Evolutionary conservation across 1,140 invertebrate species (phyloP).

Genomic region (Globodera rostochiensis): DNA sequence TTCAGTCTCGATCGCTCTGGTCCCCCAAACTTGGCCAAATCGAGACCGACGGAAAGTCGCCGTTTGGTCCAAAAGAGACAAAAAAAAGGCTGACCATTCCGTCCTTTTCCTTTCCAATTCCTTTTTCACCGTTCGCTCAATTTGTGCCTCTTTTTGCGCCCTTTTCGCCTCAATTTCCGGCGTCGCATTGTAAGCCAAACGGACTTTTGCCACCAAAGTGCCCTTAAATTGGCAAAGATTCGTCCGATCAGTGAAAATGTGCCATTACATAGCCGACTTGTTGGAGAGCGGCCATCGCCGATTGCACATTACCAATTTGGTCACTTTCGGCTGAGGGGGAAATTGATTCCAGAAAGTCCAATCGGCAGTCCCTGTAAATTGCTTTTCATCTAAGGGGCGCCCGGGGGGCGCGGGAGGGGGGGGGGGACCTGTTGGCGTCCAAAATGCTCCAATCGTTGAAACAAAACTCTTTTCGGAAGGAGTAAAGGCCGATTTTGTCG

Average conservation of each 20-base stretch:
- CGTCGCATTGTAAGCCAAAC: slow-evolving; percentile 62
- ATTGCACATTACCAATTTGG: slow-evolving; percentile 56
- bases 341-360: slow-evolving; percentile 56
- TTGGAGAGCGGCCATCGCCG: slow-evolving; percentile 57
- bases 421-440: slow-evolving; percentile 50
- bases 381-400: too few relatives aligned
- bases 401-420: too few relatives aligned
- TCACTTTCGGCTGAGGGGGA: slow-evolving; percentile 31
- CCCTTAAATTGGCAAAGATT: slow-evolving; percentile 46
- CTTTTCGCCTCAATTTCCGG: slow-evolving; percentile 51
- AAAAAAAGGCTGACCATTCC: neutral
- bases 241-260: neutral
- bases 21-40: too few relatives aligned
- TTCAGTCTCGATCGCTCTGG: too few relatives aligned
- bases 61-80: too few relatives aligned
- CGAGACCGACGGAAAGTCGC: too few relatives aligned
- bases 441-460: slow-evolving; percentile 65
- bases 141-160: slow-evolving; percentile 58
- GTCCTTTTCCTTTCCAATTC: slow-evolving; percentile 24
- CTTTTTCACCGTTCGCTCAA: slow-evolving; percentile 50
- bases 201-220: slow-evolving; percentile 63
- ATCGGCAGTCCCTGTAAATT: slow-evolving; percentile 51
- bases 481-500: slow-evolving; percentile 56
- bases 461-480: slow-evolving; percentile 65
- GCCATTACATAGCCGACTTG: slow-evolving; percentile 63